Conservation (phyloP, 1,140 invertebrate genomes). For the Parapsyche elsis region DNA sequence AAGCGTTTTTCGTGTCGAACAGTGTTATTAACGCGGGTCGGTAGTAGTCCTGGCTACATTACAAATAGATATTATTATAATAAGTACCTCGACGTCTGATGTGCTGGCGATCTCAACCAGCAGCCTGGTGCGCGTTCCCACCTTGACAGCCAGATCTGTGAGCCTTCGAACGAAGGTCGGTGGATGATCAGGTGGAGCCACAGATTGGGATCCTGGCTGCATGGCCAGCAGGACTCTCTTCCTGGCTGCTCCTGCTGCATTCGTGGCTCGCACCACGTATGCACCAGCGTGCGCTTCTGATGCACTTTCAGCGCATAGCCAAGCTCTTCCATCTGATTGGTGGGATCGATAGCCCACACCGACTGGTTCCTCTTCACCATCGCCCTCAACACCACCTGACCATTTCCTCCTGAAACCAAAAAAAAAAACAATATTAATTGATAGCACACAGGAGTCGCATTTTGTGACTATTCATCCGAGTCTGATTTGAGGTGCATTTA, state of each 20-base stretch:
- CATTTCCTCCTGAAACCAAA: constrained; percentile 59
- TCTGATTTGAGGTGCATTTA: no score
- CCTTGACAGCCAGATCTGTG: constrained; percentile 84
- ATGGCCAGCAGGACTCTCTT: constrained; percentile 61
- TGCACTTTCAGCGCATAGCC: constrained; percentile 60
- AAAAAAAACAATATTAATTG: background rate
- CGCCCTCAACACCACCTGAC: constrained; percentile 54
- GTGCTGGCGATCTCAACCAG: constrained; percentile 84
- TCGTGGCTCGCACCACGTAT: constrained; percentile 61
- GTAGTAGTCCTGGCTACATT: no score
- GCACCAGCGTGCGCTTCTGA: constrained; percentile 61
- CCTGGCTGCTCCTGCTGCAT: constrained; percentile 61
- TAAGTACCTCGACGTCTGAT: constrained; percentile 78
- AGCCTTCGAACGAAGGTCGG: constrained; percentile 81
- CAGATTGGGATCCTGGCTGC: constrained; percentile 61
- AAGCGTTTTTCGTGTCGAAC: no score
- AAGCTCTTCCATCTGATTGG: constrained; percentile 61
- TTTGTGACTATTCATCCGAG: no score
- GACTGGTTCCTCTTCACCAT: constrained; percentile 55
- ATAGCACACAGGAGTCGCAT: no score
- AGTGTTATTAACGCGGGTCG: no score
- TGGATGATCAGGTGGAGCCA: constrained; percentile 69
- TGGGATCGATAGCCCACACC: constrained; percentile 60
- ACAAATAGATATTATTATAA: constrained; percentile 1
- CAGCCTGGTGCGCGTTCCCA: constrained; percentile 84